Evolutionary conservation across 2,888 invertebrate species (phyloP), one percentile per base, ranked within the genome.

Genomic region (Chloroclysta siterata): DNA sequence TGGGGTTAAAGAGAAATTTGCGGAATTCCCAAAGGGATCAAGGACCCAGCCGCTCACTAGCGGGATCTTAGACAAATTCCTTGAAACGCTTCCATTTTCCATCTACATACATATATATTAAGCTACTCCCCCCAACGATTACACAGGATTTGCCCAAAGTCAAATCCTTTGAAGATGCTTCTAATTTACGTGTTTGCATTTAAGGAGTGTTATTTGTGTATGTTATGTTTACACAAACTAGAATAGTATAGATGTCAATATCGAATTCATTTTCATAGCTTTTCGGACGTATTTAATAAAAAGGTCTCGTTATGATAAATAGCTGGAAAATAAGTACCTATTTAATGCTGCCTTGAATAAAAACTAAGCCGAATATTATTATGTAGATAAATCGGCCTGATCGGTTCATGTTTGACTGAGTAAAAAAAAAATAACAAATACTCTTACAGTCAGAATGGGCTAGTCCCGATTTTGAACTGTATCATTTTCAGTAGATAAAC

Each of bases 21-120:
- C 56, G 78, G 78, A 79, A 83, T 83, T 76, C 75, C 73, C 72
- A 73, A 79, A 80, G 79, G 83, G 80, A 80, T 80, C 78, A 76
- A 79, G 77, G 77, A 76, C 76, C 74, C 68, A 74, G 75, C 77
- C 76, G 80, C 77, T 74, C 75, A 77, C 74, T 80, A 73, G 71
- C 74, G 69, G 72, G 70, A 77, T 76, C 79, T 75, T 77, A 81
- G 78, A 77, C 70, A 68, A 78, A 84, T 81, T 79, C 79, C 75
- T 67, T 60, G 46, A 66, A 69, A 67, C 61, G 68, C 63, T 63
- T 68, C 66, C 63, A 65, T 70, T 70, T 68, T 65, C 60, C 63
- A 63, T 67, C 64, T 69, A 66, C 63, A 67, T 63, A 65, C 56
- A 62, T 47, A 64, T 48, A 68, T 60, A 65, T 58, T 61, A 65